Conservation (phyloP, 2,113 vertebrate genomes). For the Oxyruncus cristatus region DNA sequence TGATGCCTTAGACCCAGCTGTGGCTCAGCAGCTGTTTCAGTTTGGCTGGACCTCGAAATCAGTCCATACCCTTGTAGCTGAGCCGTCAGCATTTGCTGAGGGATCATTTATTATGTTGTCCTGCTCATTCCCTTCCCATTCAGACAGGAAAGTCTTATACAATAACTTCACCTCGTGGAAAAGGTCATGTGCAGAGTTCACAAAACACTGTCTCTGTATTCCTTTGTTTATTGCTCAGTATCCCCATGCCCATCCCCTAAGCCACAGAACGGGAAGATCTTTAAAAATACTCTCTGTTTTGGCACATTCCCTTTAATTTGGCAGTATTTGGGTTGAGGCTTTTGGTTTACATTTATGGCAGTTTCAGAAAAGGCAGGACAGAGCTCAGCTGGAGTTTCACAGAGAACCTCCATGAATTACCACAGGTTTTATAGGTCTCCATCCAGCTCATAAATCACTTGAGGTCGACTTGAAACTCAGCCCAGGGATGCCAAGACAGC, state of each 20-base stretch:
- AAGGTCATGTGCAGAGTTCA: constrained; percentile 43
- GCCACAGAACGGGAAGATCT: neutral
- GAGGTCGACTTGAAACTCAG: neutral
- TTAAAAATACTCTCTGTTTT: constrained; percentile 26
- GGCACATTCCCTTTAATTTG: neutral
- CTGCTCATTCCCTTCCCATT: neutral
- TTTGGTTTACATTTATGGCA: constrained; percentile 22
- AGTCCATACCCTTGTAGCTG: neutral
- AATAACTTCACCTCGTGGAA: constrained; percentile 54
- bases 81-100: neutral
- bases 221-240: constrained; percentile 25
- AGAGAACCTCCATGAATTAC: neutral
- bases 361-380: constrained; percentile 28
- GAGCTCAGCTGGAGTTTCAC: constrained; percentile 50
- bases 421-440: neutral
- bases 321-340: constrained; percentile 34
- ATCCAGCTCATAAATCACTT: constrained; percentile 29
- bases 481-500: neutral
- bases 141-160: constrained; percentile 49
- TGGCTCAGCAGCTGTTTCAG: neutral
- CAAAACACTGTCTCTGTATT: neutral
- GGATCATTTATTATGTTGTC: constrained; percentile 12
- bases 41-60: neutral
- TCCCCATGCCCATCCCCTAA: neutral
- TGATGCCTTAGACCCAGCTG: neutral